Percentiles rank a stretch among this genome's conserved stretches.
These are phyloP conservation scores for Cosmopolites sordidus DNA, from an alignment of 2,888 invertebrate genomes.

Conservation along the genomic window DNA sequence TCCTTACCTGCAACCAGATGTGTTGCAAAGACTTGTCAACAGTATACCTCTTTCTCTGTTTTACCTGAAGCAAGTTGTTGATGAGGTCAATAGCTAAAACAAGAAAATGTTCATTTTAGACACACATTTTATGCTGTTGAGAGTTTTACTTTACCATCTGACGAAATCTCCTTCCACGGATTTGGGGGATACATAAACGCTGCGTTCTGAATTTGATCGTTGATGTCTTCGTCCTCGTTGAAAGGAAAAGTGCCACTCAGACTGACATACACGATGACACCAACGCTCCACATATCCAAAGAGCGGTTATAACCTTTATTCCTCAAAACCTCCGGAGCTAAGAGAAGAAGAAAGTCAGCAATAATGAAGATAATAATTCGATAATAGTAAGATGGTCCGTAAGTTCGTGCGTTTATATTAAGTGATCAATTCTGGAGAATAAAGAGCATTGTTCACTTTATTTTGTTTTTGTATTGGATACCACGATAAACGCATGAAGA, in stretches of 20 bases:
- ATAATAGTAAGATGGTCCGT: too few relatives aligned
- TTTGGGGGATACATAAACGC: constrained; percentile 99
- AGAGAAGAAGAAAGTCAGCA: too few relatives aligned
- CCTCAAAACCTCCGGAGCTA: constrained; percentile 94
- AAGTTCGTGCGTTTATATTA: too few relatives aligned
- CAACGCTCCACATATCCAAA: constrained; percentile 99
- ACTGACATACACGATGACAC: constrained; percentile 97
- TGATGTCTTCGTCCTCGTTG: constrained; percentile 99
- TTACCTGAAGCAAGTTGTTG: constrained; percentile 95
- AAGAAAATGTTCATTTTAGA: constrained; percentile 3
- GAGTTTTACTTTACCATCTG: constrained; percentile 73
- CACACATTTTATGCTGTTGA: background rate
- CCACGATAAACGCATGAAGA: too few relatives aligned
- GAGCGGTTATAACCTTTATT: constrained; percentile 99
- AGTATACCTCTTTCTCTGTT: constrained; percentile 89
- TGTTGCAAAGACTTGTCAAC: constrained; percentile 95
- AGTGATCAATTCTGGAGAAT: too few relatives aligned
- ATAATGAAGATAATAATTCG: too few relatives aligned
- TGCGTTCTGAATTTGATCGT: constrained; percentile 99
- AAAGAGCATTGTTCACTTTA: too few relatives aligned
- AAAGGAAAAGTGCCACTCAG: constrained; percentile 98
- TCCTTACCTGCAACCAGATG: constrained; percentile 87
- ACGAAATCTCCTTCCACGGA: constrained; percentile 96
- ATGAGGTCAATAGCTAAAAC: constrained; percentile 93
- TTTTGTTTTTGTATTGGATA: too few relatives aligned